Conservation (phyloP, 92 coral and sea anemone species). For the Epizoanthus ramosus region DNA sequence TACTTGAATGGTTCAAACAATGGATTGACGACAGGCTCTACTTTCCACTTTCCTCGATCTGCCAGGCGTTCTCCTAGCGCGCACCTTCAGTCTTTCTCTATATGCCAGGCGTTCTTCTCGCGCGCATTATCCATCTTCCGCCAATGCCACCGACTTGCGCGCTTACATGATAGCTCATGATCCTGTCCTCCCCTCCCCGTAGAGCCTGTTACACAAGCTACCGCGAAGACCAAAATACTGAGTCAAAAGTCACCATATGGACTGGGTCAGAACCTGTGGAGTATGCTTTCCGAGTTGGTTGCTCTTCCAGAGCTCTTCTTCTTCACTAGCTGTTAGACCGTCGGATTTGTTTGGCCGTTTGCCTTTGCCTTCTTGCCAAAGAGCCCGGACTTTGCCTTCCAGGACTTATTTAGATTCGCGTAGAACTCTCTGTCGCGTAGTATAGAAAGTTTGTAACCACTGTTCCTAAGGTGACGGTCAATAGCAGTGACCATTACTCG, state of each 20-base stretch:
- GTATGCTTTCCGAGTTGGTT: conserved; percentile 36
- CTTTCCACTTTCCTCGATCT: too few species aligned
- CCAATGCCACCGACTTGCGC: too few species aligned
- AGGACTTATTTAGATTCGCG: conserved; percentile 52
- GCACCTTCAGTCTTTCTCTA: too few species aligned
- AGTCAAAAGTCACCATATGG: conserved; percentile 62
- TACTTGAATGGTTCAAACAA: too few species aligned
- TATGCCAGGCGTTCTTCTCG: too few species aligned
- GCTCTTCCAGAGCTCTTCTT: conserved; percentile 46
- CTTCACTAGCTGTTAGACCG: conserved; percentile 40
- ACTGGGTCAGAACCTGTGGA: conserved; percentile 50
- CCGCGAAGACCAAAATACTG: conserved; percentile 60
- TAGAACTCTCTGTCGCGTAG: conserved; percentile 44
- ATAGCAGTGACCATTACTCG: conserved; percentile 46
- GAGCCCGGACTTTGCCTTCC: conserved; percentile 54
- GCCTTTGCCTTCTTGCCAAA: conserved; percentile 53
- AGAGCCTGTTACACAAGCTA: too few species aligned
- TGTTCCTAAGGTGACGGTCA: conserved; percentile 7
- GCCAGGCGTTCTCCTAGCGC: too few species aligned
- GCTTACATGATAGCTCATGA: too few species aligned
- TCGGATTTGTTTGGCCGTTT: conserved; percentile 53
- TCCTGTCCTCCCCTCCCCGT: too few species aligned
- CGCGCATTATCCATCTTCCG: too few species aligned
- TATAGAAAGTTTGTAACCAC: conserved; percentile 41
- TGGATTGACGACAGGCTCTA: too few species aligned